A percentile compares a stretch with the other conserved stretches of the same genome.
These are phyloP conservation scores for Nasua narica DNA, from an alignment of 2,797 vertebrate species.

Conservation along the genomic window DNA sequence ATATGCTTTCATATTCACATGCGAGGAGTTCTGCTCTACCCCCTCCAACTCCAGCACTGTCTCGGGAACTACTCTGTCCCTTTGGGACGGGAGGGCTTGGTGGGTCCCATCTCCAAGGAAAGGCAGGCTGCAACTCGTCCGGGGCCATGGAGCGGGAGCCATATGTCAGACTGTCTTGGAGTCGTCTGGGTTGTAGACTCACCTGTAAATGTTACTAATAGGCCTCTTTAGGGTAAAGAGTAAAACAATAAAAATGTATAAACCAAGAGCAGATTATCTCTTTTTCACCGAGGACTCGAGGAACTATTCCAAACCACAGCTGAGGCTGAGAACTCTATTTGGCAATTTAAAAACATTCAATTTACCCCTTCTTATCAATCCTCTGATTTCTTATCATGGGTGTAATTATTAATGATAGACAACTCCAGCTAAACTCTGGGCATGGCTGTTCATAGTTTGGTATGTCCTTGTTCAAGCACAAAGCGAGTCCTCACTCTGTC, in stretches of 20 bases:
- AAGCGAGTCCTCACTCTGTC: not conserved
- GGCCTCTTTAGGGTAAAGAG: not conserved
- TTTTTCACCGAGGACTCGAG: not conserved
- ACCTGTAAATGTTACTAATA: not conserved
- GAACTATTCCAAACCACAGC: not conserved
- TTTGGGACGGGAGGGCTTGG: not conserved
- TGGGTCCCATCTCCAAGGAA: not conserved
- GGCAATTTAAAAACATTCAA: not conserved
- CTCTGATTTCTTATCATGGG: slow-evolving; percentile 18
- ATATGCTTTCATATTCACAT: not conserved
- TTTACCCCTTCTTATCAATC: not conserved
- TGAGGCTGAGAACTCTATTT: not conserved
- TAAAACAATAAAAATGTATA: not conserved
- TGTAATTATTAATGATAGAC: slow-evolving; percentile 1
- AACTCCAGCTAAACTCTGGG: not conserved
- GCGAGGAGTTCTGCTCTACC: not conserved
- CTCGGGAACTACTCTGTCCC: not conserved
- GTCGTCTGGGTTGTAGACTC: not conserved
- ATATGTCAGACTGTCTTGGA: not conserved
- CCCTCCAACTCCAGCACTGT: not conserved
- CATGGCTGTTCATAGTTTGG: not conserved
- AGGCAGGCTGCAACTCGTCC: not conserved
- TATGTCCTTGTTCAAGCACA: slow-evolving; percentile 19
- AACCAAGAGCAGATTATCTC: not conserved
- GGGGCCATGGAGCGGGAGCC: not conserved